phyloP scores from a whole-genome alignment of 2,113 vertebrate species.

The Strix aluco region DNA sequence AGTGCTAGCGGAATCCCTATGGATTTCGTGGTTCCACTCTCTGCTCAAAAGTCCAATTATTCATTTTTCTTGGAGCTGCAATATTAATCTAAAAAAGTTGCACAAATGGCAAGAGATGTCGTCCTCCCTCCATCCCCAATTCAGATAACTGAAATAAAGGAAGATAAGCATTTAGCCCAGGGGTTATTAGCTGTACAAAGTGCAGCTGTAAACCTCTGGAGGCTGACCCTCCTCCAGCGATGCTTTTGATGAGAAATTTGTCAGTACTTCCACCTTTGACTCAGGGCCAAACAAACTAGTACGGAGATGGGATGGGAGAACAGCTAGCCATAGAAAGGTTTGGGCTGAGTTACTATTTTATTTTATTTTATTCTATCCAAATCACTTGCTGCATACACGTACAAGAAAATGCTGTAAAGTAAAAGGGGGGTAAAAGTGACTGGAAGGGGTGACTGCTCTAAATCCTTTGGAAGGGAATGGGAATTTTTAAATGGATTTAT shows the following conservation, averaged over 20 bases:
- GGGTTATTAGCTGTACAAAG: constrained; percentile 38
- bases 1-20: constrained; percentile 50
- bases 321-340: background rate
- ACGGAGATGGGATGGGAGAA: background rate
- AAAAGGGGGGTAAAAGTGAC: background rate
- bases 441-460: background rate
- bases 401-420: background rate
- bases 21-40: constrained; percentile 28
- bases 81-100: constrained; percentile 50
- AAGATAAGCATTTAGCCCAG: constrained; percentile 31
- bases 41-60: constrained; percentile 51
- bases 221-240: background rate
- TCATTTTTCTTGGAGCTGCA: constrained; percentile 57
- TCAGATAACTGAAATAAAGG: constrained; percentile 38
- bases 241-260: background rate
- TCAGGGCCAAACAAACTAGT: background rate
- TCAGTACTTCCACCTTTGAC: constrained; percentile 27
- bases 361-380: background rate
- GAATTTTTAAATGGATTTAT: constrained; percentile 6
- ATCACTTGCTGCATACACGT: background rate
- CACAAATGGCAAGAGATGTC: constrained; percentile 35
- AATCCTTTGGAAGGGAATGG: background rate
- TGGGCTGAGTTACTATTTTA: background rate
- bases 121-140: constrained; percentile 21
- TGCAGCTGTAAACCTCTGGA: background rate